Conservation (phyloP, 2,113 vertebrate species). For the Crotophaga sulcirostris region DNA sequence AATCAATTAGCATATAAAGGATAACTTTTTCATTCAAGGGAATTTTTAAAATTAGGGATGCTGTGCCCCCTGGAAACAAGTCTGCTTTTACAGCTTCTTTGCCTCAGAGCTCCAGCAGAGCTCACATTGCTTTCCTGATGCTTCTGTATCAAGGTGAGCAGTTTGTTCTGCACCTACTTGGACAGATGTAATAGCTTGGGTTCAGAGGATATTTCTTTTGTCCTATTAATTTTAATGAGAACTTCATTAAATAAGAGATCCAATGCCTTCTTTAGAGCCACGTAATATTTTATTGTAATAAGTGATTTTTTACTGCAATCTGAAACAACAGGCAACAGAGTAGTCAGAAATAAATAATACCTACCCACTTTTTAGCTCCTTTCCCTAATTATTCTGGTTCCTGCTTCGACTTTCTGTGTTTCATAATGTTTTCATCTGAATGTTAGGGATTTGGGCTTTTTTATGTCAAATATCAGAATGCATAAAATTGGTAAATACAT, state of each 20-base stretch:
- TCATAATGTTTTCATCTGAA: background rate
- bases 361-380: background rate
- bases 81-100: background rate
- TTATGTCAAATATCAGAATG: background rate
- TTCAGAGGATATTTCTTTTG: background rate
- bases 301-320: background rate
- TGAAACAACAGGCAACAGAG: background rate
- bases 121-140: background rate
- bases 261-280: background rate
- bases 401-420: background rate
- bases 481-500: background rate
- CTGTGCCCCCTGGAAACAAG: constrained; percentile 13
- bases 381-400: background rate
- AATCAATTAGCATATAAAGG: constrained; percentile 60
- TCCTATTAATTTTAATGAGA: constrained; percentile 17
- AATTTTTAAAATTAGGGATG: constrained; percentile 1
- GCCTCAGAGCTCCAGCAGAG: background rate
- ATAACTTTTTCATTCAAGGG: constrained; percentile 33
- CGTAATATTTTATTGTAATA: background rate
- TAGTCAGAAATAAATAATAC: background rate
- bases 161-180: background rate
- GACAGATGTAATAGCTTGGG: background rate
- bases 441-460: background rate
- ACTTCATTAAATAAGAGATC: background rate
- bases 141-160: background rate